These are phyloP conservation scores for Microtus agrestis DNA, from an alignment of 2,797 vertebrate species.

Conservation along the genomic window DNA sequence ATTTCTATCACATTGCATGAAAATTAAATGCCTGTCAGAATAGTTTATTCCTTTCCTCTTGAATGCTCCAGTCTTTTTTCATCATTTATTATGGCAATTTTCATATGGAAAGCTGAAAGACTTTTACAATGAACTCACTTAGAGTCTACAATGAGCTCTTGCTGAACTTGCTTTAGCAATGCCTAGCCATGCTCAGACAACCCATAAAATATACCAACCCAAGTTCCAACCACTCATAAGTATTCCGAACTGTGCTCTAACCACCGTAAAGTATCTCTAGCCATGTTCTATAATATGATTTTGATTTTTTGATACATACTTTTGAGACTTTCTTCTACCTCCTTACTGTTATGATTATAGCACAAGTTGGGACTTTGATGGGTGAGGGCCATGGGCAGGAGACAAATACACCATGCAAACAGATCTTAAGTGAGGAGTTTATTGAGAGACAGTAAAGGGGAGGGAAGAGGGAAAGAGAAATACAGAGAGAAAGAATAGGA, in stretches of 20 bases:
- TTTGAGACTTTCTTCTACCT: conserved; percentile 16
- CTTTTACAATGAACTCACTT: conserved; percentile 2
- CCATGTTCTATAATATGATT: background rate
- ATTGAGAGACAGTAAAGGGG: too few relatives aligned
- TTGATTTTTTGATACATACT: background rate
- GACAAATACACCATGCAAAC: too few relatives aligned
- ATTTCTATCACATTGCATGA: conserved; percentile 10
- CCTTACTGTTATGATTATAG: background rate
- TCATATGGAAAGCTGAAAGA: conserved; percentile 27
- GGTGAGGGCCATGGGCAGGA: too few relatives aligned
- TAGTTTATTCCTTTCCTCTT: background rate
- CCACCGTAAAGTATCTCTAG: background rate
- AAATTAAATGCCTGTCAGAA: conserved; percentile 49
- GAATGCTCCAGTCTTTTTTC: background rate
- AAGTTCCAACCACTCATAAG: background rate
- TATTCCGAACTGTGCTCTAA: background rate
- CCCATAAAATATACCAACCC: background rate
- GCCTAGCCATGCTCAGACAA: background rate
- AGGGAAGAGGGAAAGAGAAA: too few relatives aligned
- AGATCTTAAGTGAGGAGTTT: too few relatives aligned
- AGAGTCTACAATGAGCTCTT: background rate
- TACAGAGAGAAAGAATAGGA: too few relatives aligned
- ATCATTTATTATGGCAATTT: conserved; percentile 49
- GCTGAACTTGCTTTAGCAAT: background rate
- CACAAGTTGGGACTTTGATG: too few relatives aligned